These are phyloP conservation scores for Sinocyclocheilus grahami DNA, from an alignment of 2,113 vertebrate genomes.

Conservation along the genomic window DNA sequence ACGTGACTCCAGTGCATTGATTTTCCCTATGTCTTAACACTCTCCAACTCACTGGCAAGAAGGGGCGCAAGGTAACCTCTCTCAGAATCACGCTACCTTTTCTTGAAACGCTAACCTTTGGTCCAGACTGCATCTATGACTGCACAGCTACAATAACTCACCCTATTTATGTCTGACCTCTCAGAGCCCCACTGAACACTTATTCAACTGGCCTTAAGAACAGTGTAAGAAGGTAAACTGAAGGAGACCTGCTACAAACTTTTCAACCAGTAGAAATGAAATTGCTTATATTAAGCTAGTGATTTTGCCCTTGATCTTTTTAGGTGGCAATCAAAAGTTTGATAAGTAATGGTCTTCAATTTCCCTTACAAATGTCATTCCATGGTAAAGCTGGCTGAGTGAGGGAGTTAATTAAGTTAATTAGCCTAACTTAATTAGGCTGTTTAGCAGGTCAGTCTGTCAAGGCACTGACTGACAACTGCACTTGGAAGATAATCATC, in stretches of 20 bases:
- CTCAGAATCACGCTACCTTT: constrained; percentile 28
- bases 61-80: constrained; percentile 34
- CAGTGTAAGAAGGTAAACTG: constrained; percentile 4
- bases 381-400: constrained; percentile 80
- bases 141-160: constrained; percentile 28
- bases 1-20: constrained; percentile 75
- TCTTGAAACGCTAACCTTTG: constrained; percentile 29
- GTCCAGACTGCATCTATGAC: constrained; percentile 24
- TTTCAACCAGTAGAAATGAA: neutral
- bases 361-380: constrained; percentile 84
- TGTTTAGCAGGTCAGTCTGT: constrained; percentile 82
- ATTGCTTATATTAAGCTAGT: neutral
- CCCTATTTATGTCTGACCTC: neutral
- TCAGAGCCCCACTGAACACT: neutral
- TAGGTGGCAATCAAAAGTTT: constrained; percentile 62
- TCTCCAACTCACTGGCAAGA: constrained; percentile 44
- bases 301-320: constrained; percentile 30
- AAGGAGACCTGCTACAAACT: constrained; percentile 13
- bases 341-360: constrained; percentile 82
- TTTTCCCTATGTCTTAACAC: constrained; percentile 68
- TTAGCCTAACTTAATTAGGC: constrained; percentile 89
- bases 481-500: constrained; percentile 81
- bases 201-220: constrained; percentile 38
- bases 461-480: constrained; percentile 83
- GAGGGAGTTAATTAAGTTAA: constrained; percentile 91